phyloP scores from a whole-genome alignment of 92 coral and sea anemone genomes.

The Actinernus sp. region DNA sequence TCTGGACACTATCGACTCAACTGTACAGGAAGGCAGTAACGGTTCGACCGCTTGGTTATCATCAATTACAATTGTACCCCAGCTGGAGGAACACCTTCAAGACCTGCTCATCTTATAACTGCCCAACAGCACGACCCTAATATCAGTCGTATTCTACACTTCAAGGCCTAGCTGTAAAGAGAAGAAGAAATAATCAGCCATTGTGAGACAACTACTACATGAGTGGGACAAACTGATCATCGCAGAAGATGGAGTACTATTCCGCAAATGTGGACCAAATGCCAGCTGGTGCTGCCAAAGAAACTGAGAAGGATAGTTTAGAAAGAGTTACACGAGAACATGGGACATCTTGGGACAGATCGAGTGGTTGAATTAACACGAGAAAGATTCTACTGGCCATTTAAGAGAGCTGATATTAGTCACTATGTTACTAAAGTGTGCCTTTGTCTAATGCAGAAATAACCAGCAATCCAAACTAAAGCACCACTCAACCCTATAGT shows the following conservation, averaged over 20 bases:
- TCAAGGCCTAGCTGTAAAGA: constrained; percentile 29
- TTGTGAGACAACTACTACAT: constrained; percentile 27
- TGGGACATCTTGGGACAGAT: constrained; percentile 65
- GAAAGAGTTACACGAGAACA: constrained; percentile 50
- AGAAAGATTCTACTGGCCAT: constrained; percentile 64
- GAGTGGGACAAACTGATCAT: constrained; percentile 31
- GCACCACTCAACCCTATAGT: constrained; percentile 44
- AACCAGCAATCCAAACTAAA: constrained; percentile 20
- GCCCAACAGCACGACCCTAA: no score
- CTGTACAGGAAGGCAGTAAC: constrained; percentile 11
- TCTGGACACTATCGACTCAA: constrained; percentile 21
- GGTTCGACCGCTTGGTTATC: constrained; percentile 16
- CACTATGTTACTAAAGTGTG: constrained; percentile 52
- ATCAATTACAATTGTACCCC: no score
- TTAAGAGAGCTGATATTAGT: constrained; percentile 51
- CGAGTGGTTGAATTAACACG: no score
- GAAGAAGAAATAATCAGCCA: constrained; percentile 31
- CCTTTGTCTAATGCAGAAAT: constrained; percentile 43
- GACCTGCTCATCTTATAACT: no score
- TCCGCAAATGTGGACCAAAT: constrained; percentile 11
- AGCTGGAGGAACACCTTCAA: no score
- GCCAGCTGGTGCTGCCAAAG: constrained; percentile 34
- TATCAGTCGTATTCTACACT: constrained; percentile 29
- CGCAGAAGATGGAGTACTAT: constrained; percentile 16
- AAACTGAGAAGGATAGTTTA: constrained; percentile 22